Percentiles rank a stretch among this genome's conserved stretches.
Conservation (phyloP, 2,113 vertebrate genomes). For the Rattus rattus region DNA sequence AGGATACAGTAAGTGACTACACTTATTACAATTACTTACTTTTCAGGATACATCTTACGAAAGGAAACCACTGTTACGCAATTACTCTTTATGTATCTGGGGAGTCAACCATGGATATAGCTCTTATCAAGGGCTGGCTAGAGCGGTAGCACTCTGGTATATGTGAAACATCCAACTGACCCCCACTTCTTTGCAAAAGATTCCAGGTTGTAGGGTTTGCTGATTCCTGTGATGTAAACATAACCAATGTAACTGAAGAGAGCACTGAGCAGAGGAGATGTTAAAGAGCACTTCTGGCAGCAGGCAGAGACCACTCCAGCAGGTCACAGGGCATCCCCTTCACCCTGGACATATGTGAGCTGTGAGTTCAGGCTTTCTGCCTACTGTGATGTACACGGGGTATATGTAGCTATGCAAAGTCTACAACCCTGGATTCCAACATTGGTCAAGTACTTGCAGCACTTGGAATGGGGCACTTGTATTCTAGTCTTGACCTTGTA, state of each 20-base stretch:
- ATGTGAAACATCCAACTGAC: neutral
- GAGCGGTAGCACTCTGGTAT: neutral
- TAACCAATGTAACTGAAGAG: neutral
- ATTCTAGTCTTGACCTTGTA: neutral
- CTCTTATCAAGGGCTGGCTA: neutral
- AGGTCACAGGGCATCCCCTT: neutral
- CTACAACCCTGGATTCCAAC: neutral
- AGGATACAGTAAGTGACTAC: neutral
- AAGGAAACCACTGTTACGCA: neutral
- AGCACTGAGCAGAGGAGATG: neutral
- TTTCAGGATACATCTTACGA: neutral
- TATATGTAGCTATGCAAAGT: neutral
- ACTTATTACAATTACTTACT: neutral
- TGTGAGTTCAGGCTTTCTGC: neutral
- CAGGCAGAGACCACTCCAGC: neutral
- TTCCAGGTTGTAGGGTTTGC: neutral
- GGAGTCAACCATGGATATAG: neutral
- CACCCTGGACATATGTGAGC: neutral
- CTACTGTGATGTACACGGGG: rapidly evolving
- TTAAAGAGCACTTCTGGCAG: neutral
- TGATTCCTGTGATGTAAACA: neutral
- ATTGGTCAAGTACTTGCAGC: neutral
- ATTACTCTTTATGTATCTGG: neutral
- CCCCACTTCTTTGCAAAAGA: neutral
- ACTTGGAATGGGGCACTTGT: neutral